Conservation (phyloP, 2,888 invertebrate species). For the Drosophila conformis region DNA sequence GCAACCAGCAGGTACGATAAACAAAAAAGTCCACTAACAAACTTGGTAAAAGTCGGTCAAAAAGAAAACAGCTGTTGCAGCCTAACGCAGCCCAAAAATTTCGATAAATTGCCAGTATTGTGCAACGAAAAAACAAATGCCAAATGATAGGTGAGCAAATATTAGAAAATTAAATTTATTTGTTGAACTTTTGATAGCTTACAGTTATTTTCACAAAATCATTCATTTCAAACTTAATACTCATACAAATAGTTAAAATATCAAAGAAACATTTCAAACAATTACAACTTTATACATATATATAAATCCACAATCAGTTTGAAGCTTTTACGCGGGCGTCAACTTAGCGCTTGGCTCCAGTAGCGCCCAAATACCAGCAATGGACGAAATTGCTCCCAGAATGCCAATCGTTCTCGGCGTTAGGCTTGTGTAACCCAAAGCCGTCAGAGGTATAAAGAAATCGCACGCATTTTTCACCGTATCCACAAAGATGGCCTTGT, state of each 20-base stretch:
- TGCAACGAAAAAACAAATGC: constrained; percentile 5
- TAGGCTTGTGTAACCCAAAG: constrained; percentile 91
- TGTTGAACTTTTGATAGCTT: constrained; percentile 2
- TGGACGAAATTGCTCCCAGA: constrained; percentile 92
- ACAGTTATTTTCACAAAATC: constrained; percentile 44
- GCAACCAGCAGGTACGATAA: constrained; percentile 13
- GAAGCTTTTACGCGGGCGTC: constrained; percentile 86
- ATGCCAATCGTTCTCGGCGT: constrained; percentile 92
- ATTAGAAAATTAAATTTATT: constrained; percentile 6
- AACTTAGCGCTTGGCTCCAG: constrained; percentile 92
- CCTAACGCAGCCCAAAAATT: constrained; percentile 5
- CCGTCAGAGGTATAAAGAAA: constrained; percentile 93
- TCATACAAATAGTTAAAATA: constrained; percentile 39
- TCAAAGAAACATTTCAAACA: constrained; percentile 28
- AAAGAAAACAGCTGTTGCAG: constrained; percentile 50
- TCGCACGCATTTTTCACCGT: constrained; percentile 94
- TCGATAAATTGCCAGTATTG: constrained; percentile 50
- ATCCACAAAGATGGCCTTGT: constrained; percentile 91
- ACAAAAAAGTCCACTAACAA: constrained; percentile 35
- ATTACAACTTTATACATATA: constrained; percentile 11
- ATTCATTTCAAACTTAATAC: constrained; percentile 44
- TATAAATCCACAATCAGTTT: constrained; percentile 24
- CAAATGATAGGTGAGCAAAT: background rate
- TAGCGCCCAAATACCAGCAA: constrained; percentile 91
- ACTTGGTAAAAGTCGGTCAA: constrained; percentile 3